These are phyloP conservation scores for Hirtodrosophila duncani DNA, from an alignment of 2,888 invertebrate genomes.

Conservation along the genomic window DNA sequence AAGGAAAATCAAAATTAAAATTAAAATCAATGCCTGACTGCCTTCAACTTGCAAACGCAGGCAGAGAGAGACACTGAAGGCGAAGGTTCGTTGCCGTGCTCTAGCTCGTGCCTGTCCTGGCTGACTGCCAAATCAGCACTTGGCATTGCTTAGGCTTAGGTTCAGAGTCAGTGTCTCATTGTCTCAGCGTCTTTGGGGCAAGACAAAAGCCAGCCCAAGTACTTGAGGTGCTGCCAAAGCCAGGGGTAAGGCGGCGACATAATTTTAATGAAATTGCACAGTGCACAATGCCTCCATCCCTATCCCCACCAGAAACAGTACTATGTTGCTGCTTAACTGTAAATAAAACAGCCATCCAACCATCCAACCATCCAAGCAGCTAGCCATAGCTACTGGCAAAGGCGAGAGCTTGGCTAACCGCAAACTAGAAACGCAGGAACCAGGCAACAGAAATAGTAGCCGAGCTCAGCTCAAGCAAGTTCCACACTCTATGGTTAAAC, in stretches of 20 bases:
- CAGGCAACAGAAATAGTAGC: conserved; percentile 4
- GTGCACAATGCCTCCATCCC: not conserved
- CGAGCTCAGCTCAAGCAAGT: conserved; percentile 10
- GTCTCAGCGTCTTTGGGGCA: conserved; percentile 24
- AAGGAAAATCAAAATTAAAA: no score
- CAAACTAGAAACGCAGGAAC: conserved; percentile 35
- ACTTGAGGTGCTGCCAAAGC: conserved; percentile 11
- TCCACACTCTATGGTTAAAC: conserved; percentile 26
- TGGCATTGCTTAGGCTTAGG: no score
- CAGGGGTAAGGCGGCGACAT: conserved; percentile 32
- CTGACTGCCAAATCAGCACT: conserved; percentile 59
- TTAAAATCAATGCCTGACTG: conserved; percentile 49
- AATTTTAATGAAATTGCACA: conserved; percentile 57
- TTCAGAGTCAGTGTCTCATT: no score
- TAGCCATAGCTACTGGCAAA: no score
- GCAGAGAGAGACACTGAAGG: conserved; percentile 25
- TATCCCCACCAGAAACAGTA: no score
- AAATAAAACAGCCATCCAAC: not conserved
- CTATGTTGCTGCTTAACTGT: no score
- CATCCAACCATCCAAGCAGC: no score
- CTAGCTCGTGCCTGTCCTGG: conserved; percentile 26
- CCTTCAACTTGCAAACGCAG: conserved; percentile 47
- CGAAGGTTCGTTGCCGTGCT: conserved; percentile 15
- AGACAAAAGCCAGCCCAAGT: conserved; percentile 7
- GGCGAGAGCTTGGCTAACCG: not conserved